phyloP scores from a whole-genome alignment of 2,888 invertebrate genomes.

The Orchesellides sinensis region DNA sequence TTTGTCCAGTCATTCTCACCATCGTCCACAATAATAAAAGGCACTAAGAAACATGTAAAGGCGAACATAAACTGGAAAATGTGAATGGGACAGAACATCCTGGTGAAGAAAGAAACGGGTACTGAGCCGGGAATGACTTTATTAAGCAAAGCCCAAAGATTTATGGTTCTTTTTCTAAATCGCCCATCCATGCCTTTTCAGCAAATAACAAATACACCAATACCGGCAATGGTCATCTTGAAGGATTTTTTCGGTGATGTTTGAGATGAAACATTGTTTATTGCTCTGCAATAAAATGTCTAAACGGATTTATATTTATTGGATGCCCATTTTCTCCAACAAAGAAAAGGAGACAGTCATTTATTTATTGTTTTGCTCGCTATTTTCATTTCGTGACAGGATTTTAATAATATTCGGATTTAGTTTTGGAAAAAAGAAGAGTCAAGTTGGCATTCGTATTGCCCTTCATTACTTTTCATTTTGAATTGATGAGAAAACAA shows the following conservation, averaged over 20 bases:
- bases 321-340: slow-evolving; percentile 28
- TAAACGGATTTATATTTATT: slow-evolving; percentile 67
- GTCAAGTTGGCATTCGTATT: slow-evolving; percentile 47
- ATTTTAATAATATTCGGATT: slow-evolving; percentile 49
- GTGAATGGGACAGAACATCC: slow-evolving; percentile 19
- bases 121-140: slow-evolving; percentile 60
- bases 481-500: slow-evolving; percentile 34
- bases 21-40: background rate
- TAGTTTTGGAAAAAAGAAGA: background rate
- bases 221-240: background rate
- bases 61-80: background rate
- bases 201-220: background rate
- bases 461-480: too few species aligned
- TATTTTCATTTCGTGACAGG: slow-evolving; percentile 21
- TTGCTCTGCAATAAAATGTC: slow-evolving; percentile 61
- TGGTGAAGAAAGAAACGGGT: slow-evolving; percentile 2
- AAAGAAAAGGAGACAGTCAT: slow-evolving; percentile 54
- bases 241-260: background rate
- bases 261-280: background rate
- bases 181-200: slow-evolving; percentile 4
- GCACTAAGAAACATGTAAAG: background rate
- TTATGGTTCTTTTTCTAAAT: slow-evolving; percentile 58
- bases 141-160: slow-evolving; percentile 52
- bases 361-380: slow-evolving; percentile 45
- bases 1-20: too few species aligned